Evolutionary conservation across 2,113 vertebrate genomes (phyloP), one percentile per base, ranked within the genome.

Genomic region (Phalacrocorax carbo): DNA sequence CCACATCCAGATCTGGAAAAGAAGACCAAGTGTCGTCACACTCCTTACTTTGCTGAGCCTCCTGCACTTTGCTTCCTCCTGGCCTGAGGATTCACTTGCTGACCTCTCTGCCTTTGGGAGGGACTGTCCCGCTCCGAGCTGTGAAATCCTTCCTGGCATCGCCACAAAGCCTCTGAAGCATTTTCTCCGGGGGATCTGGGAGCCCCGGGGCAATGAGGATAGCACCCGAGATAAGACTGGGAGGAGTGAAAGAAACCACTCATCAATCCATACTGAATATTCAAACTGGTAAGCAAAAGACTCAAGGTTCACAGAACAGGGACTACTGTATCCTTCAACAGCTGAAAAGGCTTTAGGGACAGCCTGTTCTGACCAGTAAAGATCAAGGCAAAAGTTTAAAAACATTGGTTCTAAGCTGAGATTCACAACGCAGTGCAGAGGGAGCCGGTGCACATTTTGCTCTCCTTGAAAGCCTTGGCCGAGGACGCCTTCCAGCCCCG

Each of bases 401-500:
- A 66, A 30, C 75, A 22, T 7, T 19, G 22, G 14, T 88, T 78
- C 26, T 48, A 29, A 58, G 29, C 38, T 12, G 48, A 48, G 60
- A 32, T 23, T 68, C 51, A 42, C 60, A 71, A 30, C 82, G 70
- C 42, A 6, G 1, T 4, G 72, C 15, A 21, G 49, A 17, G 8
- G 26, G 15, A 93, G 18, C 13, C 29, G 22, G 11, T 49, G 52
- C 7, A 6, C 10, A 1, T 23, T 52, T 23, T 38, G 21, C 3
- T 57, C 5, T 38, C 40, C 22, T 51, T 8, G 3, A 27, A 51
- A 66, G 60, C 14, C 32, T 10, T 11, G 21, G 20, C 32, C 2
- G 0, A 29, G 14, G 36, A 38, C 12, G 7, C 15, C 2, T 0
- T 64, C 19, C 44, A 57, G 10, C 15, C 34, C 23, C 1, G 0